Conservation (phyloP, 2,888 invertebrate species). For the Agrenia bidenticulata region DNA sequence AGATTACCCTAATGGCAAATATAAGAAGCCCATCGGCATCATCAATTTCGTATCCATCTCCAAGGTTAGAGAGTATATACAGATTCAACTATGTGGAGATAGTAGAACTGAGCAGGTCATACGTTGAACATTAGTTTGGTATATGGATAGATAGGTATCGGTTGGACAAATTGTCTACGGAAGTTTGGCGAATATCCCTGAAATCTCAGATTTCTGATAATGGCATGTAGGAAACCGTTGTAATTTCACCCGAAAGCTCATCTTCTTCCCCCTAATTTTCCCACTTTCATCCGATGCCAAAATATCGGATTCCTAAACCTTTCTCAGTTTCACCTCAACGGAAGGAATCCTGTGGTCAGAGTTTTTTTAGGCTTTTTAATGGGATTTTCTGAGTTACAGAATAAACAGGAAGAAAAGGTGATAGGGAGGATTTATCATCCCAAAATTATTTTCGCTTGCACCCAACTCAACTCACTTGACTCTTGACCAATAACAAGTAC, state of each 20-base stretch:
- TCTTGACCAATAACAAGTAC: too few species aligned
- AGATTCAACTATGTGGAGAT: background rate
- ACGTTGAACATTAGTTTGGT: background rate
- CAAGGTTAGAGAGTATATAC: background rate
- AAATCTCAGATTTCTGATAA: slow-evolving; percentile 2
- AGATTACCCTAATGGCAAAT: too few species aligned
- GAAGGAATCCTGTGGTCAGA: background rate
- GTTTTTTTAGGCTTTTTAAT: background rate
- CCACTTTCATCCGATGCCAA: too few species aligned
- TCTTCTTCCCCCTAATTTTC: slow-evolving; percentile 1
- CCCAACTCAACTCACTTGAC: too few species aligned
- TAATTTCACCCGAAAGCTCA: slow-evolving; percentile 7
- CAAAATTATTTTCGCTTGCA: too few species aligned
- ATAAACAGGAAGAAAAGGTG: background rate
- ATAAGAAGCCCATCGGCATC: too few species aligned
- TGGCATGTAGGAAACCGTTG: background rate
- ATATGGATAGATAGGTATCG: background rate
- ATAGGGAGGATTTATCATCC: too few species aligned
- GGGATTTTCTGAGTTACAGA: background rate
- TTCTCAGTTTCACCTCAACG: background rate
- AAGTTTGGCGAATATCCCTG: slow-evolving; percentile 1
- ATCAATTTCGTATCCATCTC: background rate
- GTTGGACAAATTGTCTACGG: background rate
- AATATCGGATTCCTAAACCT: background rate
- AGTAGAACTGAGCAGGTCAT: background rate